Conservation (phyloP, 2,797 vertebrate genomes). For the Eremophila alpestris region DNA sequence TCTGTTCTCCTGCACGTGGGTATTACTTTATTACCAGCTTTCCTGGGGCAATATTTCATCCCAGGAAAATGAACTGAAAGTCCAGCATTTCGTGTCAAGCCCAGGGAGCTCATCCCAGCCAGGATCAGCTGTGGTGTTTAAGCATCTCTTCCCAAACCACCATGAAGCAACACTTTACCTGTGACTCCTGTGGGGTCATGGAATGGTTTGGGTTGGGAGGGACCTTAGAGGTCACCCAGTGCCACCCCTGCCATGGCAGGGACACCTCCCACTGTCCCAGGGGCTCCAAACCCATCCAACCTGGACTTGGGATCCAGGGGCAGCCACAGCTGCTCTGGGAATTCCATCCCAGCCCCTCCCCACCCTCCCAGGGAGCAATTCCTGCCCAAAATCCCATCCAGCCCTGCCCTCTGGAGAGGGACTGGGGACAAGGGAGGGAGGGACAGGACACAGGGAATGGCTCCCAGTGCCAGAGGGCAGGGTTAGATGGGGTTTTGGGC, state of each 20-base stretch:
- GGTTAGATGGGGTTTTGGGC: too few species aligned
- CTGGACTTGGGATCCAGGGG: background rate
- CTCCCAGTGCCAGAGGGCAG: too few species aligned
- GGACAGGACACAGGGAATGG: too few species aligned
- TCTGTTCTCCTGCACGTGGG: background rate
- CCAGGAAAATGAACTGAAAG: background rate
- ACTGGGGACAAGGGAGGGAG: too few species aligned
- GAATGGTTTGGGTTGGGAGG: background rate
- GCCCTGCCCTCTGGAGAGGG: background rate
- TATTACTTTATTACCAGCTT: background rate
- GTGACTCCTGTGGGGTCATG: background rate
- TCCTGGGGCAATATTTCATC: background rate
- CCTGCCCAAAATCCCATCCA: background rate
- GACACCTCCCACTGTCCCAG: background rate
- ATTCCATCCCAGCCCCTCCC: fast-evolving
- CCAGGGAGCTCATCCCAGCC: background rate
- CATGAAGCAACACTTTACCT: background rate
- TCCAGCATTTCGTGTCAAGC: background rate
- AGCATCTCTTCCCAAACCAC: background rate
- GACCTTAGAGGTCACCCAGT: fast-evolving
- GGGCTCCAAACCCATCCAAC: fast-evolving
- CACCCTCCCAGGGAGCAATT: background rate
- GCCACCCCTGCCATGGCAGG: background rate
- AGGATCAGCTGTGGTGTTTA: background rate
- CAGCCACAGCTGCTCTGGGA: background rate